Percentiles rank a stretch among this genome's conserved stretches.
These are phyloP conservation scores for Cyphomyrus plagiostoma DNA, from an alignment of 2,113 vertebrate species.

Conservation along the genomic window DNA sequence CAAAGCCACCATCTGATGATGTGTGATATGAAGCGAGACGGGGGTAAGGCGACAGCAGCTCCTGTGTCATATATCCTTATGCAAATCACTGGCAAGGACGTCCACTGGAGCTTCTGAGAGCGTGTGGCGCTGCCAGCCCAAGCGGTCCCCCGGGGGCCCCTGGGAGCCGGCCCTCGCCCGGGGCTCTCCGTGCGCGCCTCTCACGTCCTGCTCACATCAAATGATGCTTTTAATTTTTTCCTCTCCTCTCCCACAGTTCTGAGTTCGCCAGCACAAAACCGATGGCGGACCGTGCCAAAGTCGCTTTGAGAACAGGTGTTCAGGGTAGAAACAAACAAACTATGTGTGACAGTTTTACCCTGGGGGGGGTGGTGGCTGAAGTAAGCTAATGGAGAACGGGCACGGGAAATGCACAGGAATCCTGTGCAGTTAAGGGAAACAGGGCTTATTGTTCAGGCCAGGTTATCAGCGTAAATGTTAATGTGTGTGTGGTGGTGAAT, in stretches of 20 bases:
- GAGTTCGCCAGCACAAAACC: not conserved
- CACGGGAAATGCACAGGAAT: not conserved
- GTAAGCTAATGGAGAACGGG: not conserved
- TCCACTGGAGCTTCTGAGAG: not conserved
- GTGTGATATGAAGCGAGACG: not conserved
- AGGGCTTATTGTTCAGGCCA: not conserved
- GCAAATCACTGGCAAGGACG: not conserved
- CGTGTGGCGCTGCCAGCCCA: not conserved
- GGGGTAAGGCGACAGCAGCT: not conserved
- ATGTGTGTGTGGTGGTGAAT: not conserved
- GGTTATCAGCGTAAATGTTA: not conserved
- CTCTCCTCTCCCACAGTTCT: not conserved
- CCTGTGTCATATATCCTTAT: not conserved
- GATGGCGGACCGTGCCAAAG: not conserved
- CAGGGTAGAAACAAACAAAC: conserved; percentile 3
- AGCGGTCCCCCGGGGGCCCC: not conserved
- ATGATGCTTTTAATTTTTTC: not conserved
- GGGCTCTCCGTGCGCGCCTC: not conserved
- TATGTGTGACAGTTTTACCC: not conserved
- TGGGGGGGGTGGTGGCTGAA: not conserved
- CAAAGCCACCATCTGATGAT: conserved; percentile 4
- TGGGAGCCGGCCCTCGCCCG: not conserved
- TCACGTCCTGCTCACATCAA: not conserved
- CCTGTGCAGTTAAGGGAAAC: not conserved
- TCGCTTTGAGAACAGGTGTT: not conserved